phyloP scores from a whole-genome alignment of 1,140 invertebrate species.

The Drosophila sulfurigaster region DNA sequence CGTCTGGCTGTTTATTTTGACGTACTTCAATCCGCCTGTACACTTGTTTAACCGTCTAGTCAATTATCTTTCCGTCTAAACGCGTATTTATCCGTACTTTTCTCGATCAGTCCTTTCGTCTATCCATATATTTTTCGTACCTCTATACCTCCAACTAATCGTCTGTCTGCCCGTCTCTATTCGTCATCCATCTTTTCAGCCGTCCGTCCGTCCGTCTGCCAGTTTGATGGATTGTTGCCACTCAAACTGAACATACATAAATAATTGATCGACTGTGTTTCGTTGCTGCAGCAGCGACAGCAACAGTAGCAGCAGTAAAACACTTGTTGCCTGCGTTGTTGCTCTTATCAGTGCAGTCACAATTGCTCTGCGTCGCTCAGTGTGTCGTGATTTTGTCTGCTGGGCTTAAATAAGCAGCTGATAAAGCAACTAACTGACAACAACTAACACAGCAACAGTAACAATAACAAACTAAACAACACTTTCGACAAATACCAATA shows the following conservation, averaged over 20 bases:
- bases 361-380: conserved; percentile 17
- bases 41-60: too few relatives aligned
- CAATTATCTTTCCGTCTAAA: too few relatives aligned
- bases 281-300: not conserved
- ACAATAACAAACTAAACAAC: conserved; percentile 28
- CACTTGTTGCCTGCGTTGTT: conserved; percentile 39
- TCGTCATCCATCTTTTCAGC: not conserved
- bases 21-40: too few relatives aligned
- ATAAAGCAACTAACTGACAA: conserved; percentile 54
- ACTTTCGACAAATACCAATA: conserved; percentile 37
- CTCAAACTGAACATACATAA: conserved; percentile 31
- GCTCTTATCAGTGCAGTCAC: conserved; percentile 20
- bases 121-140: too few relatives aligned
- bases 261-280: conserved; percentile 29
- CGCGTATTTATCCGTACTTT: too few relatives aligned
- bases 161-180: too few relatives aligned
- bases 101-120: too few relatives aligned
- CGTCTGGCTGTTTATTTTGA: too few relatives aligned
- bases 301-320: conserved; percentile 6
- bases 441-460: conserved; percentile 22
- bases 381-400: conserved; percentile 60
- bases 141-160: too few relatives aligned
- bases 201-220: not conserved
- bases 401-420: conserved; percentile 57
- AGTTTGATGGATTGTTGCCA: conserved; percentile 55